Evolutionary conservation across 1,140 invertebrate genomes (phyloP).

Genomic region (Odontomachus brunneus): DNA sequence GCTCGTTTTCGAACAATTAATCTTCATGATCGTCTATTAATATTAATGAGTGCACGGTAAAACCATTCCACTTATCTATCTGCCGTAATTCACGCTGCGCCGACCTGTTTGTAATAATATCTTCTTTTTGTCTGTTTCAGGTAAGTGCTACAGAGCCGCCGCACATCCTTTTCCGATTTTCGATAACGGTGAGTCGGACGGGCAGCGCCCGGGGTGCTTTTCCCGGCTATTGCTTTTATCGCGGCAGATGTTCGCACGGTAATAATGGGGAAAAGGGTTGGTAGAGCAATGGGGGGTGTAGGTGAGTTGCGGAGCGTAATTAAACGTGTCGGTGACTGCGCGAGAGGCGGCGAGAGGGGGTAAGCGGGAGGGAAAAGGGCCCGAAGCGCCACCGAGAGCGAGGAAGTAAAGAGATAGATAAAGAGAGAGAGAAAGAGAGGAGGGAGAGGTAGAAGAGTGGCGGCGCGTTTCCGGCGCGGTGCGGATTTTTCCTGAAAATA

Average conservation of each 20-base stretch:
- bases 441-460: neutral
- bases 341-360: neutral
- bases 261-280: conserved; percentile 54
- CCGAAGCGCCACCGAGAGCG: neutral
- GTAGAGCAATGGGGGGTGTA: neutral
- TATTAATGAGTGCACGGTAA: too few relatives aligned
- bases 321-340: conserved; percentile 66
- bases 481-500: conserved; percentile 67
- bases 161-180: conserved; percentile 57
- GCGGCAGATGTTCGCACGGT: conserved; percentile 61
- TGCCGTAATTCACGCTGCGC: neutral
- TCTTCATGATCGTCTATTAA: too few relatives aligned
- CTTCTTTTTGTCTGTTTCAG: conserved; percentile 76
- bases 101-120: conserved; percentile 6
- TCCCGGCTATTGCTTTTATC: conserved; percentile 60
- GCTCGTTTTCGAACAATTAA: too few relatives aligned
- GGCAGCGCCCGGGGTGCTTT: conserved; percentile 43
- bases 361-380: conserved; percentile 18
- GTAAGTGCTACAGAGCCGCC: conserved; percentile 74
- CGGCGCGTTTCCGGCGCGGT: neutral
- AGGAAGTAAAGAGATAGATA: neutral
- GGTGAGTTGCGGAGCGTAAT: conserved; percentile 56
- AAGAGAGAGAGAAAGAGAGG: too few relatives aligned
- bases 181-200: conserved; percentile 56
- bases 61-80: too few relatives aligned